A percentile compares a stretch with the other conserved stretches of the same genome.
phyloP scores from a whole-genome alignment of 2,113 vertebrate species.

The Daubentonia madagascariensis region DNA sequence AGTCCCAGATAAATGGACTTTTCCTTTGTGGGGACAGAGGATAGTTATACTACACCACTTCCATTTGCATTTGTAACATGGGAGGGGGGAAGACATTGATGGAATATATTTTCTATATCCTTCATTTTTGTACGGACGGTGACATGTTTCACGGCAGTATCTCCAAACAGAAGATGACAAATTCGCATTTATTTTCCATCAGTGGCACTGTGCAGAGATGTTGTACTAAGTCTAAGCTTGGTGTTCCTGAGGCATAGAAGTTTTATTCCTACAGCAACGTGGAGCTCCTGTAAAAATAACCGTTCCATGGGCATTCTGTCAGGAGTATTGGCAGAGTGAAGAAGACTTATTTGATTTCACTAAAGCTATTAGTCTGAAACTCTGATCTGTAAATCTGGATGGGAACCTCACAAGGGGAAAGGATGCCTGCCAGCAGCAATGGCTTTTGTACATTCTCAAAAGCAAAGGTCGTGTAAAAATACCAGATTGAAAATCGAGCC shows the following conservation, averaged over 20 bases:
- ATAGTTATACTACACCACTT: not conserved
- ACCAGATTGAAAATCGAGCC: not conserved
- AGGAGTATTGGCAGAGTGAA: conserved; percentile 25
- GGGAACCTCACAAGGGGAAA: not conserved
- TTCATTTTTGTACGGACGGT: conserved; percentile 45
- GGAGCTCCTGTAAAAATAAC: conserved; percentile 19
- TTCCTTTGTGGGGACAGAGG: not conserved
- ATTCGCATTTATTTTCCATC: conserved; percentile 47
- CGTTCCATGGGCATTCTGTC: not conserved
- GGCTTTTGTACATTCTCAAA: not conserved
- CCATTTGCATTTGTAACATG: not conserved
- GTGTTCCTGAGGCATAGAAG: not conserved
- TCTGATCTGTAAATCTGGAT: conserved; percentile 45
- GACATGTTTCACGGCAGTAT: conserved; percentile 23
- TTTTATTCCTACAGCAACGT: not conserved
- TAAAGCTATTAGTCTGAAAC: conserved; percentile 53
- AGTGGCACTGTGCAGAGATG: not conserved
- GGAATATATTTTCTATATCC: not conserved
- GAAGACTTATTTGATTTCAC: conserved; percentile 56
- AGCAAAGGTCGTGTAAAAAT: conserved; percentile 40
- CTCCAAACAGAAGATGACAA: conserved; percentile 59
- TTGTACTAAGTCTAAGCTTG: not conserved
- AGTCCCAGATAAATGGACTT: not conserved
- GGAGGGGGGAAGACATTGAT: not conserved
- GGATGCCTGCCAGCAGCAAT: not conserved